Conservation (phyloP, 2,113 vertebrate species). For the Athene noctua region DNA sequence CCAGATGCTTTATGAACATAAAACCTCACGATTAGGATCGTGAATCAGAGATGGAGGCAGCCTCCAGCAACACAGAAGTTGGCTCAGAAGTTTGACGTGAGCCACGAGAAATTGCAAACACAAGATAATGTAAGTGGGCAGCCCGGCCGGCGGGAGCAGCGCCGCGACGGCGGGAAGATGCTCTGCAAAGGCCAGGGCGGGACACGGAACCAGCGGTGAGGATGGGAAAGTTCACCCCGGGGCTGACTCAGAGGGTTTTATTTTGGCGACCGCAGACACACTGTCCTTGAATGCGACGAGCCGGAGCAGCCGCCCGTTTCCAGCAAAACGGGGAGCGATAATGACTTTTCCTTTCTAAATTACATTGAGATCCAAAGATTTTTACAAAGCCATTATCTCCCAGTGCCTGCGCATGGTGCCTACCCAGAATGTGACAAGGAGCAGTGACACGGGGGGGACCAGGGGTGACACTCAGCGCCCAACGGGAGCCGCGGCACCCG, state of each 20-base stretch:
- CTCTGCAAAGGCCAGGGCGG: not conserved
- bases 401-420: not conserved
- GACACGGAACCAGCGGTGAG: rapidly evolving
- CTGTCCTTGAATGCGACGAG: rapidly evolving
- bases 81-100: not conserved
- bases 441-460: rapidly evolving
- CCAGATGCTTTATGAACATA: not conserved
- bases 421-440: rapidly evolving
- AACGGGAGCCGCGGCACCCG: rapidly evolving
- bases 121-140: rapidly evolving
- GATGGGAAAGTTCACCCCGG: not conserved
- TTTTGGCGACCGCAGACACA: not conserved
- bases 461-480: not conserved
- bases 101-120: rapidly evolving
- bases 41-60: not conserved
- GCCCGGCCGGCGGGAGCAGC: not conserved
- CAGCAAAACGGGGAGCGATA: not conserved
- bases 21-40: not conserved
- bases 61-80: not conserved
- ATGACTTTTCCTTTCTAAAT: not conserved
- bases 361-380: not conserved
- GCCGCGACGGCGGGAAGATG: rapidly evolving
- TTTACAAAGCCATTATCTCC: not conserved
- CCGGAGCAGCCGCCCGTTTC: not conserved
- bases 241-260: not conserved